Evolutionary conservation across 2,888 invertebrate species (phyloP).

Genomic region (Agriotes lineatus): DNA sequence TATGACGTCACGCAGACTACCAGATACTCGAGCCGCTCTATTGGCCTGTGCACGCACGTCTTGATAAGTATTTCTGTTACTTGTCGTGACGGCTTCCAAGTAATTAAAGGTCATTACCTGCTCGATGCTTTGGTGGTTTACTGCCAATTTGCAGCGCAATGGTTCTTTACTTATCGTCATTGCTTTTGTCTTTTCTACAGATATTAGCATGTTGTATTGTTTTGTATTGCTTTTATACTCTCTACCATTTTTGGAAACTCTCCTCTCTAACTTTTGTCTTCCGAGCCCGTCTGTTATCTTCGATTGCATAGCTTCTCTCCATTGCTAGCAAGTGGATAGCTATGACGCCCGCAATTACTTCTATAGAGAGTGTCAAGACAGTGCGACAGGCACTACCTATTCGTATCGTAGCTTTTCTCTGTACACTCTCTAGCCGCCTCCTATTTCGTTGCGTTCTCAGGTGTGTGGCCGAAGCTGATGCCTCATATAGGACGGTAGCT

Average conservation of each 20-base stretch:
- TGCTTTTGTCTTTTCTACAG: too few species aligned
- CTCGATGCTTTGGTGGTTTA: background rate
- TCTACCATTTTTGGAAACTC: background rate
- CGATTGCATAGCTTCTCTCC: background rate
- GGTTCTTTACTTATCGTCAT: too few species aligned
- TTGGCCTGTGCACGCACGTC: too few species aligned
- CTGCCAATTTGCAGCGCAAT: background rate
- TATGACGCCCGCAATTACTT: background rate
- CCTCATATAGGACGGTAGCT: slow-evolving; percentile 22
- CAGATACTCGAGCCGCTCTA: too few species aligned
- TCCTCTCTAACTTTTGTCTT: background rate
- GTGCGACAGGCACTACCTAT: slow-evolving; percentile 23
- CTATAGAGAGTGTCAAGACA: slow-evolving; percentile 8
- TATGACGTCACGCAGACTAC: too few species aligned
- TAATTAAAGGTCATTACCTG: too few species aligned
- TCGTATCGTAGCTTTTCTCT: slow-evolving; percentile 12
- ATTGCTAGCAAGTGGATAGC: background rate
- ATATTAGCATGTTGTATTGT: too few species aligned
- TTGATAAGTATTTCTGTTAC: too few species aligned
- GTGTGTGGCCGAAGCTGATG: slow-evolving; percentile 6
- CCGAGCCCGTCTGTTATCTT: background rate
- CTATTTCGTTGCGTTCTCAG: background rate
- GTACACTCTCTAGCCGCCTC: background rate
- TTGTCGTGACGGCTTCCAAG: too few species aligned
- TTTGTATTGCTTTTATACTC: background rate